Conservation (phyloP, 2,113 vertebrate genomes). For the Scolopax mira region DNA sequence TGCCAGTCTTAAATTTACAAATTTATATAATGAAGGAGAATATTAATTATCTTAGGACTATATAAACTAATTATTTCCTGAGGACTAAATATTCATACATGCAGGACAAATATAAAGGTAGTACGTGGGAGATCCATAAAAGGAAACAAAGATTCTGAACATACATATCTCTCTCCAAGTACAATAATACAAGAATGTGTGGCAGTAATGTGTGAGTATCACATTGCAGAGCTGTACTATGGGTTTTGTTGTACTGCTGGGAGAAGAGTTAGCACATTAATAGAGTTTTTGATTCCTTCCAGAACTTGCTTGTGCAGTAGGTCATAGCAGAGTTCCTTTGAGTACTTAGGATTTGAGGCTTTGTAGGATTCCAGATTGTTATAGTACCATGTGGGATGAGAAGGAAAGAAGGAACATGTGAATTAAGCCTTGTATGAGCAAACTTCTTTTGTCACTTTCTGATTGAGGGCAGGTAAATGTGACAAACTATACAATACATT, state of each 20-base stretch:
- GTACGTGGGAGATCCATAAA: not conserved
- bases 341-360: not conserved
- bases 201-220: not conserved
- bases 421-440: not conserved
- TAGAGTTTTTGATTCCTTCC: not conserved
- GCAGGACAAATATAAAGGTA: not conserved
- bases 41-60: not conserved
- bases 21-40: not conserved
- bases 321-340: not conserved
- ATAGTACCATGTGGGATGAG: not conserved
- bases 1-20: not conserved
- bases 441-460: not conserved
- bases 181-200: not conserved
- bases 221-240: not conserved
- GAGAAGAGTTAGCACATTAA: not conserved
- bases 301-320: not conserved
- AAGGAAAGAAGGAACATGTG: not conserved
- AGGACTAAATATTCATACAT: not conserved
- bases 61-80: not conserved
- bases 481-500: not conserved
- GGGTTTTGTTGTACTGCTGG: not conserved
- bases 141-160: not conserved
- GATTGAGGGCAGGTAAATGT: not conserved
- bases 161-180: not conserved
- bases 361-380: not conserved